Evolutionary conservation across 2,797 vertebrate genomes (phyloP).

Genomic region (Centroberyx gerrardi): DNA sequence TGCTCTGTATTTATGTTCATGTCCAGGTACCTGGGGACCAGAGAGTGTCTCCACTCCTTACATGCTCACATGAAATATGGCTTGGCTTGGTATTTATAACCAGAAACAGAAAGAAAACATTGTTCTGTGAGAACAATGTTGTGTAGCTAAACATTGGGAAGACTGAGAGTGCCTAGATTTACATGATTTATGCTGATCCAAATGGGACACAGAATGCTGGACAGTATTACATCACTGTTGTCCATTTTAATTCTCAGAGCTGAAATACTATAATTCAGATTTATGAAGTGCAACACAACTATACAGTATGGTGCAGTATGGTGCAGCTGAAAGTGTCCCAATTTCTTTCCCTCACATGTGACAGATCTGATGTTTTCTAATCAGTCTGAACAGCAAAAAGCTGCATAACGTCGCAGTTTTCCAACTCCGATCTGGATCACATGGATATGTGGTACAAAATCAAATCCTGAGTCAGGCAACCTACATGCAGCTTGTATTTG

Average conservation of each 20-base stretch:
- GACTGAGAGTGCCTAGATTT: background rate
- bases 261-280: slow-evolving; percentile 12
- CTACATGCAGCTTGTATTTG: too few species aligned
- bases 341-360: too few species aligned
- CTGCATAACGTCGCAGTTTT: too few species aligned
- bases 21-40: slow-evolving; percentile 50
- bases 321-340: too few species aligned
- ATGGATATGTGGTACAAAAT: too few species aligned
- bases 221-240: background rate
- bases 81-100: slow-evolving; percentile 31
- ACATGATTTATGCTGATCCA: slow-evolving; percentile 18
- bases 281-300: background rate
- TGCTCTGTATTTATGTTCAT: slow-evolving; percentile 62
- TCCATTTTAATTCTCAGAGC: background rate
- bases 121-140: slow-evolving; percentile 38
- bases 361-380: too few species aligned
- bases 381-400: too few species aligned
- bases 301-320: background rate
- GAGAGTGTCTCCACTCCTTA: slow-evolving; percentile 34
- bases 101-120: slow-evolving; percentile 30
- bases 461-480: too few species aligned
- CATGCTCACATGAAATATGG: slow-evolving; percentile 53
- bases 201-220: slow-evolving; percentile 1
- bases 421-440: too few species aligned
- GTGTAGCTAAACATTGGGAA: slow-evolving; percentile 20